Evolutionary conservation across 2,797 vertebrate genomes (phyloP), one percentile per base, ranked within the genome.

Genomic region (Chromobotia macracanthus): DNA sequence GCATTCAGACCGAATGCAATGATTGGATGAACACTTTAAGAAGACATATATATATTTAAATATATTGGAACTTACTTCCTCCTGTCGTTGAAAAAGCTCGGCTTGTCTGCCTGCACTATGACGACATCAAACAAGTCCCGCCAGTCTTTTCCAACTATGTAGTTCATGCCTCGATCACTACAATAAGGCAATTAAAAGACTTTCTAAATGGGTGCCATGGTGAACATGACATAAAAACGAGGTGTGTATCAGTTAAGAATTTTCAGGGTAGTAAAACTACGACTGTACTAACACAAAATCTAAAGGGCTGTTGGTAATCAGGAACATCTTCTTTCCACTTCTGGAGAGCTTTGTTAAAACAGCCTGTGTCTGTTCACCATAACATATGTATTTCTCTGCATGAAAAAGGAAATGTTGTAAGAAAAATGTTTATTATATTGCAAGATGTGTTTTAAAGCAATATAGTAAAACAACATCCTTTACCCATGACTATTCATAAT

Each of bases 281-380:
- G 15, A 13, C 46, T 19, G 31, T 48, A 94, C 97, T 96, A 90
- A 99, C 98, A 99, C 98, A 79, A 99, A 99, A 88, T 98, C 97
- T 77, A 97, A 96, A 19, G 98, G 98, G 90, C 98, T 99, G 58
- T 99, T 99, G 83, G 98, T 99, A 85, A 99, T 97, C 77, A 99
- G 96, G 88, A 99, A 99, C 95, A 99, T 97, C 92, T 98, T 99
- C 93, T 99, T 99, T 77, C 96, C 97, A 0, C 94, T 93, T 80
- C 95, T 94, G 48, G 95, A 93, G 86, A 99, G 92, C 86, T 98
- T 99, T 85, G 93, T 95, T 87, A 99, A 84, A 84, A 99, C 97
- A 0, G 96, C 97, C 0, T 96, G 95, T 16, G 96, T 99, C 85
- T 98, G 95, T 80, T 99, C 97, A 0, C 95, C 96, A 0, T 99